Evolutionary conservation across 2,888 invertebrate genomes (phyloP).

Genomic region (Cryptus armator): DNA sequence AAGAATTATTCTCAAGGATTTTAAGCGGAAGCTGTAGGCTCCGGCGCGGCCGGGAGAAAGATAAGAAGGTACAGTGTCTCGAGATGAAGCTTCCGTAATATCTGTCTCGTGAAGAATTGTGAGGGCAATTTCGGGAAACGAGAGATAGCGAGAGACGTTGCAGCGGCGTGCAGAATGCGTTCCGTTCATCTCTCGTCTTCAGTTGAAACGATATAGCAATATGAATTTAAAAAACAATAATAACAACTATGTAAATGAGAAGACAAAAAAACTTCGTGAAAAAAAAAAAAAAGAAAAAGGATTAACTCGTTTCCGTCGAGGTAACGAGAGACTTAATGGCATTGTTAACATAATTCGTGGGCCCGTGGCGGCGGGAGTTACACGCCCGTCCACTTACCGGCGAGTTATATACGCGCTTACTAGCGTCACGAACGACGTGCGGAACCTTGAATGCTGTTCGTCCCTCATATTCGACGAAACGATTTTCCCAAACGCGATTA

Average conservation of each 20-base stretch:
- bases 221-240: slow-evolving; percentile 17
- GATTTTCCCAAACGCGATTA: slow-evolving; percentile 48
- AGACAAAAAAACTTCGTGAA: neutral
- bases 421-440: neutral
- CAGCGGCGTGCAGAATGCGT: slow-evolving; percentile 43
- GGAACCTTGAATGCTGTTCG: neutral
- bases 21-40: neutral
- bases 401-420: slow-evolving; percentile 23
- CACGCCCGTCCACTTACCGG: slow-evolving; percentile 39
- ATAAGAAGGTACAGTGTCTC: slow-evolving; percentile 29
- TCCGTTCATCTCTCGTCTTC: slow-evolving; percentile 29
- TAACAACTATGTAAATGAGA: slow-evolving; percentile 26
- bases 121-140: slow-evolving; percentile 80
- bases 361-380: slow-evolving; percentile 57
- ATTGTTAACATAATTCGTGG: slow-evolving; percentile 66
- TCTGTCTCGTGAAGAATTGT: slow-evolving; percentile 77
- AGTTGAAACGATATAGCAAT: slow-evolving; percentile 21
- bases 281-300: slow-evolving; percentile 68
- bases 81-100: slow-evolving; percentile 46
- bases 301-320: slow-evolving; percentile 68
- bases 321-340: slow-evolving; percentile 76
- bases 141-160: slow-evolving; percentile 28
- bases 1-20: slow-evolving; percentile 1
- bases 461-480: slow-evolving; percentile 1
- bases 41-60: neutral